These are phyloP conservation scores for Epinephelus lanceolatus DNA, from an alignment of 2,113 vertebrate genomes.

Conservation along the genomic window DNA sequence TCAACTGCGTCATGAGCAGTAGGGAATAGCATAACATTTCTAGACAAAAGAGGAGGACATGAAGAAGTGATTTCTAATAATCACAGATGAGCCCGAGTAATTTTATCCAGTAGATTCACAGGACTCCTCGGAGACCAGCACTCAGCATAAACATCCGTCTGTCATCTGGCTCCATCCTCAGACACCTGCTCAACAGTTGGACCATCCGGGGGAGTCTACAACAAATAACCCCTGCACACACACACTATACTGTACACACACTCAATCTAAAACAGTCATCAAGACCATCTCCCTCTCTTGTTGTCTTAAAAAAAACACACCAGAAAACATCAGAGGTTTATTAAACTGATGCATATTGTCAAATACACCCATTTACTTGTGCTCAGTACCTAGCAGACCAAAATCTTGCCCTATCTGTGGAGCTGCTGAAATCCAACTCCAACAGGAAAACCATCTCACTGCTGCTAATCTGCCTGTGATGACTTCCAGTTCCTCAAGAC, in stretches of 20 bases:
- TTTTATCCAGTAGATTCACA: conserved; percentile 48
- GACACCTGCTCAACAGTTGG: conserved; percentile 69
- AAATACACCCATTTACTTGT: conserved; percentile 6
- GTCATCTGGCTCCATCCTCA: conserved; percentile 48
- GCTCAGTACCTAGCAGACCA: not conserved
- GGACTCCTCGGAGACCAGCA: conserved; percentile 1
- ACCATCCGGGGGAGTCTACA: conserved; percentile 19
- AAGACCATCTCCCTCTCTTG: not conserved
- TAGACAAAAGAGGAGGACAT: conserved; percentile 25
- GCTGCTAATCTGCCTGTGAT: conserved; percentile 31
- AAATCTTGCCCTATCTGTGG: conserved; percentile 15
- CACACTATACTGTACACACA: not conserved
- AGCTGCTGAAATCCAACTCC: conserved; percentile 38
- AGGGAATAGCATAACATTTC: conserved; percentile 30
- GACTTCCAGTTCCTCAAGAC: conserved; percentile 42
- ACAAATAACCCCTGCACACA: not conserved
- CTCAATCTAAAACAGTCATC: not conserved
- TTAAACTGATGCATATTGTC: not conserved
- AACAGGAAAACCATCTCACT: conserved; percentile 36
- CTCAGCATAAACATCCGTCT: conserved; percentile 67
- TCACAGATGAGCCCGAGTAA: conserved; percentile 25
- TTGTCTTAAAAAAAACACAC: not conserved
- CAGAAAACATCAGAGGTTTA: not conserved
- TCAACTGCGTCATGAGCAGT: conserved; percentile 11
- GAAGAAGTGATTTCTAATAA: conserved; percentile 37